Evolutionary conservation across 1,140 invertebrate species (phyloP), one percentile per base, ranked within the genome.

Genomic region (Halesus radiatus): DNA sequence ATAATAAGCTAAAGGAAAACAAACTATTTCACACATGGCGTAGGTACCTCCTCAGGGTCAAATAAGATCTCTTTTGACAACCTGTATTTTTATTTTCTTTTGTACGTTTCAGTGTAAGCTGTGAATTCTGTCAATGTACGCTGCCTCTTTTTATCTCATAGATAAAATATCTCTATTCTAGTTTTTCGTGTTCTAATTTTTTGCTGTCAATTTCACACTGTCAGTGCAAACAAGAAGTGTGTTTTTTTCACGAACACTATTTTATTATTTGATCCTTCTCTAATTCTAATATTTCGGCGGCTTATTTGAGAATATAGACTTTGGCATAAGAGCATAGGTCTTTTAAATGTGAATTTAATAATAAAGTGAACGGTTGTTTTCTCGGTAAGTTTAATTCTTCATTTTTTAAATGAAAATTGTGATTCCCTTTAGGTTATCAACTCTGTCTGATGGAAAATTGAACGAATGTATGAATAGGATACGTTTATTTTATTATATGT

Each of bases 361-460:
- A 26, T 15, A 10, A 26, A 50, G 26, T 54, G 45, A 26, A 72
- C 45, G 45, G 20, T 72, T 50, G 50, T 53, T 18, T 53, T 53
- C 8, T 72, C 68, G 68, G 68, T 72, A 29, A 72, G 68, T 72
- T 72, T 72, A 52, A 72, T 72, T 53, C 64, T 68, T 68, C 13
- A 68, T 68, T 37, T 50, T 68, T 32, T 13, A 45, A 45, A 45
- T 45, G 37, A 45, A 45, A 45, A 13, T 45, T 3, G 37, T 45
- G 10, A 45, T 45, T 45, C 37, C 37, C 37, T 13, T 3, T 60
- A 60, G 56, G 56, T 60, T 60, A 60, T 60, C 23, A 22, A 18
- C 10, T 60, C 37, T 0, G 10, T 45, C 37, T 8, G 37, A 45
- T 1, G 37, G 37, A 45, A 45, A 45, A 45, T 45, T 45, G 37